Conservation (phyloP, 23 tunicate species). For the Ascidia mentula region DNA sequence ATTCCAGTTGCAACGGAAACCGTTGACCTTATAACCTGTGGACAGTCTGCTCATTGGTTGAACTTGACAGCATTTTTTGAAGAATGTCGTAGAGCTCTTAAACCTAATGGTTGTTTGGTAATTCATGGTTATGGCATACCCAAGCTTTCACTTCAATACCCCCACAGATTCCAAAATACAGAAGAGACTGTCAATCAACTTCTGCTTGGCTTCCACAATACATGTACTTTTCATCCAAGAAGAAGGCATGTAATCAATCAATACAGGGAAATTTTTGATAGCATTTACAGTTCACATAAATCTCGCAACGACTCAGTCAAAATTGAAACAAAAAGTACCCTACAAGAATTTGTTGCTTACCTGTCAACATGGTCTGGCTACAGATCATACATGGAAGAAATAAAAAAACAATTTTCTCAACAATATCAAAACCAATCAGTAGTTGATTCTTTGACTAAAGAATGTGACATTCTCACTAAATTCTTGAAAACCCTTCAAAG, state of each 20-base stretch:
- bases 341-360: conserved; percentile 49
- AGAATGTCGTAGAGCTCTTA: conserved; percentile 63
- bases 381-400: conserved; percentile 18
- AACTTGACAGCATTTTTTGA: conserved; percentile 52
- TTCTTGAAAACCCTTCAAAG: conserved; percentile 14
- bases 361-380: conserved; percentile 79
- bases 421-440: background rate
- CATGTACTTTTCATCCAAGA: conserved; percentile 67
- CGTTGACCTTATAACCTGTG: conserved; percentile 62
- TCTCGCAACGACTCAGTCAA: conserved; percentile 38
- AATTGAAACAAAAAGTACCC: conserved; percentile 14
- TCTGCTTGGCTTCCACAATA: conserved; percentile 20
- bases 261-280: conserved; percentile 25
- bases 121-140: conserved; percentile 72
- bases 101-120: conserved; percentile 66
- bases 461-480: conserved; percentile 20
- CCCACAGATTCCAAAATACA: background rate
- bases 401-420: background rate
- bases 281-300: conserved; percentile 29
- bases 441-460: background rate
- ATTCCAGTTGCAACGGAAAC: conserved; percentile 17
- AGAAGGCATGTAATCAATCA: conserved; percentile 57
- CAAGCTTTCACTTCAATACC: background rate
- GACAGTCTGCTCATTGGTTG: conserved; percentile 87
- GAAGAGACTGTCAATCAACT: conserved; percentile 21